Evolutionary conservation across 2,113 vertebrate genomes (phyloP), one percentile per base, ranked within the genome.

Genomic region (Aspiorhynchus laticeps): DNA sequence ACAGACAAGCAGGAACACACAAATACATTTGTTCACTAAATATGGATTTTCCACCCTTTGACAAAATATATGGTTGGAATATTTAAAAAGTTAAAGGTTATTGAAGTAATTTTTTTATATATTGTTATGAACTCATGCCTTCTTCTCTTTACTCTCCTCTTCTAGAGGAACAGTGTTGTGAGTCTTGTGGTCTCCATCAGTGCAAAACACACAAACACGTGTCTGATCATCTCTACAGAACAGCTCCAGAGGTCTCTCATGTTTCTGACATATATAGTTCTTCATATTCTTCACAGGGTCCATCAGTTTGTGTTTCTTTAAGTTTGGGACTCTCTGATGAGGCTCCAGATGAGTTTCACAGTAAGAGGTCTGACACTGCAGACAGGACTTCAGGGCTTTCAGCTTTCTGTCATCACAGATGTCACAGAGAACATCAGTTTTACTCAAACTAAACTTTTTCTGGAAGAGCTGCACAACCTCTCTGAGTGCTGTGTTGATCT

Each of bases 271-370:
- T 3, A 59, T 59, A 59, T 59, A 59, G 21, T 59, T 21, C 56
- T 24, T 59, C 0, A 24, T 24, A 9, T 59, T 59, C 2, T 59
- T 0, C 56, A 36, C 31, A 71, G 67, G 31, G 15, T 36, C 67
- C 33, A 71, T 71, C 65, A 69, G 65, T 33, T 33, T 69, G 65
- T 69, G 65, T 33, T 33, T 69, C 28, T 17, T 69, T 11, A 69
- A 69, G 28, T 4, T 53, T 5, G 2, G 28, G 65, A 69, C 65
- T 69, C 65, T 28, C 11, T 1, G 65, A 10, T 36, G 31, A 71
- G 31, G 67, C 7, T 71, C 67, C 7, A 71, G 67, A 15, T 71
- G 67, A 71, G 67, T 71, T 71, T 69, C 28, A 69, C 65, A 69
- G 65, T 31, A 69, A 17, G 65, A 69, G 11, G 28, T 7, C 28